Evolutionary conservation across 2,888 invertebrate species (phyloP), one percentile per base, ranked within the genome.

Genomic region (Spialia ferax): DNA sequence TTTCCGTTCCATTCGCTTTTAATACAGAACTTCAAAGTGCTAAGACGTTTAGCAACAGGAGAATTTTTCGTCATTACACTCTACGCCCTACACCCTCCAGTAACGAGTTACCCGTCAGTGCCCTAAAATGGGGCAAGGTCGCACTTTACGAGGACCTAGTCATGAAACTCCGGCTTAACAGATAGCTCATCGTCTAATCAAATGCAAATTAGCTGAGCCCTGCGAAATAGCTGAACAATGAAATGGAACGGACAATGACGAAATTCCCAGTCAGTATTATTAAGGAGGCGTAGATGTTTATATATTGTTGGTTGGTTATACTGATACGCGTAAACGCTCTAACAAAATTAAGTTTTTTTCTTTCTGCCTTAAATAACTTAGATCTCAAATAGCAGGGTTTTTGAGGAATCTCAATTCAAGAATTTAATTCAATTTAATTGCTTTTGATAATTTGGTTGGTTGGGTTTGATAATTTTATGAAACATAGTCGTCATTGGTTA

Each of bases 1-100:
- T 56, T 63, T 63, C 45, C 63, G 32, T 55, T 55, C 55, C 63
- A 63, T 63, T 63, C 63, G 45, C 63, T 55, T 63, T 63, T 45
- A 63, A 63, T 63, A 20, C 11, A 29, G 45, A 29, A 45, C 42
- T 55, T 56, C 45, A 48, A 45, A 56, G 56, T 23, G 56, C 63
- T 64, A 56, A 64, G 63, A 56, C 56, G 48, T 48, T 64, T 48
- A 64, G 48, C 26, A 54, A 29, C 45, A 20, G 7, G 48, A 20
- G 42, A 55, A 63, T 55, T 64, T 55, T 23, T 26, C n/a, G 29
- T 10, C 55, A 42, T 22, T n/a, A n/a, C 63, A 18, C 42, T 63
- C 15, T 32, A 22, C n/a, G 18, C 61, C 13, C 52, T 23, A 23
- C 8, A 52, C 26, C 54, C 15, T 13, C 55, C 55, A 20, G 29